A percentile compares a stretch with the other conserved stretches of the same genome.
Conservation (phyloP, 2,113 vertebrate species). For the Nyctibius bracteatus region DNA sequence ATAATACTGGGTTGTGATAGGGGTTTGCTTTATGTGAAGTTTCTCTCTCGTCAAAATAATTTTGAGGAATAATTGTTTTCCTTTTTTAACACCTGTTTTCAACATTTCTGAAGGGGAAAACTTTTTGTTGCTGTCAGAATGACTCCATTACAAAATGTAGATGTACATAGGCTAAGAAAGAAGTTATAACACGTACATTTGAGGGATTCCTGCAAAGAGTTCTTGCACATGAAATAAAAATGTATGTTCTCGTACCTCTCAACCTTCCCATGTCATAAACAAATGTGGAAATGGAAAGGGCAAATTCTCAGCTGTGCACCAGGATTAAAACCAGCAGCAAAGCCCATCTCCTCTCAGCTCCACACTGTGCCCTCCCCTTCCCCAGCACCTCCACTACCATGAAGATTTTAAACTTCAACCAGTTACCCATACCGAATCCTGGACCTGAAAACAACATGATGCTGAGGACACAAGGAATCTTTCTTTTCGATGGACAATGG, state of each 20-base stretch:
- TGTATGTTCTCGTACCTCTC: neutral
- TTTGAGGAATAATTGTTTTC: slow-evolving; percentile 33
- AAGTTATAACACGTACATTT: neutral
- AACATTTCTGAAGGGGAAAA: slow-evolving; percentile 33
- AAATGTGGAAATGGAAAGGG: slow-evolving; percentile 14
- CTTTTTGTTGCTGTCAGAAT: slow-evolving; percentile 29
- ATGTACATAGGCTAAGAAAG: neutral
- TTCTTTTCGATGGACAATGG: neutral
- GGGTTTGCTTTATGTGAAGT: slow-evolving; percentile 6
- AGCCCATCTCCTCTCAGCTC: neutral
- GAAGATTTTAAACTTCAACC: neutral
- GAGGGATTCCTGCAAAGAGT: neutral
- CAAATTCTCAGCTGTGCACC: slow-evolving; percentile 33
- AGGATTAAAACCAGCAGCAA: slow-evolving; percentile 24
- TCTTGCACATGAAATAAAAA: neutral
- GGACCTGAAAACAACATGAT: neutral
- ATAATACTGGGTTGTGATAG: slow-evolving; percentile 20
- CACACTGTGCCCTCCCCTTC: neutral
- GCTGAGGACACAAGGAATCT: neutral
- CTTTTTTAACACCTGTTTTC: slow-evolving; percentile 25
- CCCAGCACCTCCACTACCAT: neutral
- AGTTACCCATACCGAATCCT: neutral
- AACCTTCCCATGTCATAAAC: neutral
- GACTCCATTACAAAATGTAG: slow-evolving; percentile 18
- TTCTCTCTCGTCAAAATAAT: slow-evolving; percentile 30